phyloP scores from a whole-genome alignment of 92 coral and sea anemone genomes.

The Palythoa heliodiscus region DNA sequence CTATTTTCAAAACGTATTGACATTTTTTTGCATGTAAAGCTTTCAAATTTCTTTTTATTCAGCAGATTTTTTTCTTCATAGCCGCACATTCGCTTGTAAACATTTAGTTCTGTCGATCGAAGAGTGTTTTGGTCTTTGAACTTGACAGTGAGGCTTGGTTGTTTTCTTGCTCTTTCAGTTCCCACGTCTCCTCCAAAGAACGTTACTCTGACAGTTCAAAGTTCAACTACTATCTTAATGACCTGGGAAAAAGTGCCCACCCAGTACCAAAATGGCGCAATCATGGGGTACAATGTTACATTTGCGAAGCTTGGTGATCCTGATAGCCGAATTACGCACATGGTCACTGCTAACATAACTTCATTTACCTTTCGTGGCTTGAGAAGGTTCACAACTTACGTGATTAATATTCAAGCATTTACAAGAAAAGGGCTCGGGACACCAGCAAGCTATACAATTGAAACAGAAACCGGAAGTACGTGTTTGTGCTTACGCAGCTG shows the following conservation, averaged over 20 bases:
- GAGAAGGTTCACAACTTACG: conserved; percentile 35
- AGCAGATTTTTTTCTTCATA: too few species aligned
- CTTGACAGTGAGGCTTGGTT: background rate
- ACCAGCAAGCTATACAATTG: background rate
- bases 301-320: conserved; percentile 8
- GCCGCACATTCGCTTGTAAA: too few species aligned
- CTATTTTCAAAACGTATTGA: too few species aligned
- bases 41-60: too few species aligned
- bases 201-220: background rate
- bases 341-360: background rate
- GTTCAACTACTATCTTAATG: background rate
- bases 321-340: background rate
- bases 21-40: too few species aligned
- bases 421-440: conserved; percentile 31
- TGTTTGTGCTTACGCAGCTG: too few species aligned
- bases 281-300: conserved; percentile 9
- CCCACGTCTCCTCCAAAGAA: conserved; percentile 21
- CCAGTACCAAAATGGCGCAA: conserved; percentile 11
- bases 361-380: conserved; percentile 21
- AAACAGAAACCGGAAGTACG: conserved; percentile 35
- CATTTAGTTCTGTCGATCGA: too few species aligned
- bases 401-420: conserved; percentile 24
- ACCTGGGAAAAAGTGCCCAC: conserved; percentile 17
- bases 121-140: background rate
- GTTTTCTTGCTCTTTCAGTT: background rate